A percentile compares a stretch with the other conserved stretches of the same genome.
Conservation (phyloP, 2,113 vertebrate genomes). For the Hylia prasina region DNA sequence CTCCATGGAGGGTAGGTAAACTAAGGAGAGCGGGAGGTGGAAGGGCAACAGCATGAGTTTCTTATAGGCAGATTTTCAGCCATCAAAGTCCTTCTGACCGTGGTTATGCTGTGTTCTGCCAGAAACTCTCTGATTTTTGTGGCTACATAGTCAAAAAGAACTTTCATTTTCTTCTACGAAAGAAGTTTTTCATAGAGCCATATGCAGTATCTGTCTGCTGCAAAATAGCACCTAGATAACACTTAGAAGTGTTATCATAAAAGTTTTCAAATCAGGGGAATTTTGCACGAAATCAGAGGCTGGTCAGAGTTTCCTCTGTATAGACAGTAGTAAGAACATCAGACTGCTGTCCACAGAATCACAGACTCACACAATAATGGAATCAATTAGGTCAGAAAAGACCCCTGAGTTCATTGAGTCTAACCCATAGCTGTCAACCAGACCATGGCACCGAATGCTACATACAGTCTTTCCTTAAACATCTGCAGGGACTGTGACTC, state of each 20-base stretch:
- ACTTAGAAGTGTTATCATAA: neutral
- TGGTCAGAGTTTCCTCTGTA: neutral
- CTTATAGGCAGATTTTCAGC: neutral
- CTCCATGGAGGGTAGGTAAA: neutral
- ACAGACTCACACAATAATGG: neutral
- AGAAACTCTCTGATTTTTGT: neutral
- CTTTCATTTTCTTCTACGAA: neutral
- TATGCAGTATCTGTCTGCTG: fast-evolving
- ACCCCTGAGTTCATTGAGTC: neutral
- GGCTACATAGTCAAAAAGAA: fast-evolving
- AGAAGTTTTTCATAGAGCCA: too few species aligned
- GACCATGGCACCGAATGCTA: too few species aligned
- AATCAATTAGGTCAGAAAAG: neutral
- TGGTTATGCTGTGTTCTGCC: neutral
- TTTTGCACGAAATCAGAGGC: neutral
- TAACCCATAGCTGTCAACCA: neutral
- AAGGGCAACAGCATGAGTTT: neutral
- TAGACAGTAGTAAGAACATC: fast-evolving
- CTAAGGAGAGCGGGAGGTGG: neutral
- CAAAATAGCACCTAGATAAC: neutral
- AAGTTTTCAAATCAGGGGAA: neutral
- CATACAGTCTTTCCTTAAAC: neutral
- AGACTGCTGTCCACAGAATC: neutral
- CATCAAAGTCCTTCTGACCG: neutral
- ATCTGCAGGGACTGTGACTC: too few species aligned